Evolutionary conservation across 2,797 vertebrate species (phyloP), one percentile per base, ranked within the genome.

Genomic region (Sciurus carolinensis): DNA sequence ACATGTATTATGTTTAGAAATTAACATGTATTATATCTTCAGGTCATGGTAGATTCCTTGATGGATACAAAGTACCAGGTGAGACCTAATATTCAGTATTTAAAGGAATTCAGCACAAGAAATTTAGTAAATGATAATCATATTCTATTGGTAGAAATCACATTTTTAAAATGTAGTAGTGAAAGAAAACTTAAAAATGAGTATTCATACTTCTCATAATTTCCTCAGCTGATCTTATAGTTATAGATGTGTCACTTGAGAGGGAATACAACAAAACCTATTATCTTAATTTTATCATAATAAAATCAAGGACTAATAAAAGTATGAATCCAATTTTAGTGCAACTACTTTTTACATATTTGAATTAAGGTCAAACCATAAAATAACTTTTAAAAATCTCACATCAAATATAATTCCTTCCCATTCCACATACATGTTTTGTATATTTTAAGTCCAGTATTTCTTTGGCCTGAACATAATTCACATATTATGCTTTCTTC

Each of bases 221-320:
- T 59, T 57, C 50, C 0, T 81, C 26, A 62, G 75, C 7, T 80
- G 28, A 33, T 64, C n/a, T 20, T 57, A 73, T 10, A 50, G 10
- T 77, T 87, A 50, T 1, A 76, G 11, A 42, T 83, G 18, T 50
- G 4, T 86, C 20, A 66, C 17, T 52, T 72, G 11, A 92, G 44
- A 87, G 15, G 44, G 7, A 75, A 76, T 1, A 66, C 52, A 88
- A 66, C 13, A 64, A n/a, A 93, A 10, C 0, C 13, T 69, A 15
- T 67, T 79, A 47, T 54, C 12, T 13, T 89, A 87, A 89, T 71
- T 75, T 91, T 18, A 88, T 66, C 18, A 77, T 81, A 83, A n/a
- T 22, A 18, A 18, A 8, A 36, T 24, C 26, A 67, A 66, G 7
- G 3, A 77, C 2, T 75, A 77, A 79, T 67, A 73, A 67, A 95